These are phyloP conservation scores for Oryzias sinensis DNA, from an alignment of 2,797 vertebrate genomes.

Conservation along the genomic window DNA sequence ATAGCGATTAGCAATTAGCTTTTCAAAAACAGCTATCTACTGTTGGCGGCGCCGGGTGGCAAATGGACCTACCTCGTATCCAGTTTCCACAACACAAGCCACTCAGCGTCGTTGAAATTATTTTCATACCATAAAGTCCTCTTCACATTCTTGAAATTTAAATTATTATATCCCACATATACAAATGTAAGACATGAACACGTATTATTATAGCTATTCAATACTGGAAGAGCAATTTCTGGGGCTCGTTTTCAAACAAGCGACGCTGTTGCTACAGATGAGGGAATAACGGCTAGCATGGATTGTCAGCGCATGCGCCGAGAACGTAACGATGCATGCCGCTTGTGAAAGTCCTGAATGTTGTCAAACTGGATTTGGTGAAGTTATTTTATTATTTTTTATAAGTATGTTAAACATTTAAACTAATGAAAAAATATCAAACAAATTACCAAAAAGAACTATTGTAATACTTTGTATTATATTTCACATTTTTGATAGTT, in stretches of 20 bases:
- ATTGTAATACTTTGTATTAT: background rate
- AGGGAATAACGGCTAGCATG: constrained; percentile 46
- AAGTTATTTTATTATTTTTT: background rate
- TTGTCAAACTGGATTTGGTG: background rate
- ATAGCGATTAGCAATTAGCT: constrained; percentile 39
- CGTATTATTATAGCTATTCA: background rate
- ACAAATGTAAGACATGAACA: background rate
- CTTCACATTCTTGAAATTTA: background rate
- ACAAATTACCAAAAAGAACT: background rate
- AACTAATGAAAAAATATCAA: no score
- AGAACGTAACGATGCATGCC: background rate
- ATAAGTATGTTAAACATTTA: background rate
- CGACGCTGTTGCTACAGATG: constrained; percentile 57
- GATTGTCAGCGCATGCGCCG: constrained; percentile 64
- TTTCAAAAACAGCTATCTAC: constrained; percentile 1
- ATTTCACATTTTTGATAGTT: background rate
- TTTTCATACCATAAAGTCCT: constrained; percentile 12
- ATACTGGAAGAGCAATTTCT: constrained; percentile 16
- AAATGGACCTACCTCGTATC: constrained; percentile 55
- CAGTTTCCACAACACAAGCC: constrained; percentile 36
- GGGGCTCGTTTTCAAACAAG: constrained; percentile 29
- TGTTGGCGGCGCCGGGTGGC: constrained; percentile 22
- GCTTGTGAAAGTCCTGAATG: background rate
- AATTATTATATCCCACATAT: background rate
- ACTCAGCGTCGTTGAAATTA: constrained; percentile 21